Evolutionary conservation across 1,140 invertebrate genomes (phyloP), one percentile per base, ranked within the genome.

Genomic region (Halyomorpha halys): DNA sequence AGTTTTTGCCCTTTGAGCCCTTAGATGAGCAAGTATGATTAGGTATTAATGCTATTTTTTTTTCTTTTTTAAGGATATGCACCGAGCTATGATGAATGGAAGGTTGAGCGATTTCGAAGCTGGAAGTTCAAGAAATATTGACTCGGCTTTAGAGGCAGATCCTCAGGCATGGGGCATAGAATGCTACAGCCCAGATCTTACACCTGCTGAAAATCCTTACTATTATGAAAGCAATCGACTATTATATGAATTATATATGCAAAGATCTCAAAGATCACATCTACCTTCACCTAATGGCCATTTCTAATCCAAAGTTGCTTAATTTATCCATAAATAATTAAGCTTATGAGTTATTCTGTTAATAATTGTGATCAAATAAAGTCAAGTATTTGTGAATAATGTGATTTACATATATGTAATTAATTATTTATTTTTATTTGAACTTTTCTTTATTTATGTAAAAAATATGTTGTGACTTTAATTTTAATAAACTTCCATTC

Each of bases 161-260:
- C 23, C 25, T 3, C 54, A 25, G 1, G 18, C 23, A 15, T 44
- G 60, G 39, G 19, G 74, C 69, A 34, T 68, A 64, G 45, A 61
- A 64, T 9, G 79, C 45, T 84, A 84, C 68, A 74, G 72, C 44
- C 82, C 82, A 8, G 79, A 80, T 70, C 69, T 84, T 21, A 75
- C 74, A 68, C 76, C 77, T 47, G 72, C 65, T 61, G 77, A 82
- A 68, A 84, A 83, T 76, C 82, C 82, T 13, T 80, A 78, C 70
- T 84, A 84, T 70, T 83, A 83, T 66, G 81, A 81, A 68, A 82
- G 75, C 62, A 84, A 84, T 68, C 82, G 82, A 71, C 71, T 83
- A 53, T 70, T 84, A 25, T 84, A 78, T 69, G 79, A 78, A 44
- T 76, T 84, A 59, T 81, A 82, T 64, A 70, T 82, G 67, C 81